Conservation (phyloP, 2,797 vertebrate species). For the Galago senegalensis region DNA sequence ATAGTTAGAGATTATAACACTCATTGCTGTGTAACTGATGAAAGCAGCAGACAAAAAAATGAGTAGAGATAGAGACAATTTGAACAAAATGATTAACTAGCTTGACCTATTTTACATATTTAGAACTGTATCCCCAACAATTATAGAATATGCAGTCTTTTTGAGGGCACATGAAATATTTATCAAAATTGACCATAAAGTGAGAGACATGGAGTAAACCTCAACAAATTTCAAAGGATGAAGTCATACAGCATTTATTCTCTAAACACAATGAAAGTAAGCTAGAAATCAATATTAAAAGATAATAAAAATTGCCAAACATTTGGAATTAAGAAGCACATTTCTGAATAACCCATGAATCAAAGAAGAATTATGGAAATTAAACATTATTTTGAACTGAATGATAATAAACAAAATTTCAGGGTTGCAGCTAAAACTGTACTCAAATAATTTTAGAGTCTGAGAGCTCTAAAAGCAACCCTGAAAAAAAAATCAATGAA, state of each 20-base stretch:
- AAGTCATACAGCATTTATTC: neutral
- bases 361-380: constrained; percentile 52
- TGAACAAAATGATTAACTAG: constrained; percentile 40
- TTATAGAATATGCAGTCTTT: neutral
- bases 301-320: constrained; percentile 59
- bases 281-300: constrained; percentile 66
- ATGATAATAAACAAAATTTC: constrained; percentile 55
- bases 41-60: neutral
- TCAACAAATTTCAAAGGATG: constrained; percentile 47
- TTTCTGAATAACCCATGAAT: constrained; percentile 50
- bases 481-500: constrained; percentile 36
- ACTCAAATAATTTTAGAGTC: neutral
- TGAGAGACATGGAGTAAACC: neutral
- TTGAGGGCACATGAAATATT: constrained; percentile 37
- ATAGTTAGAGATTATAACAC: neutral
- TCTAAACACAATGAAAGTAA: constrained; percentile 55
- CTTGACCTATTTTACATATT: neutral
- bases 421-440: neutral
- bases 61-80: neutral
- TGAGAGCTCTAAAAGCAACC: constrained; percentile 8
- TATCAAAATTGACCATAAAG: constrained; percentile 31
- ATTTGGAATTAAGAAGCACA: constrained; percentile 52
- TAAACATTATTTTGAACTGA: constrained; percentile 52
- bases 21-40: constrained; percentile 3
- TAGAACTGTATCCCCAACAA: neutral